Base-by-base conservation (phyloP, 2,888 invertebrate species). In the Erebia ligea region DNA sequence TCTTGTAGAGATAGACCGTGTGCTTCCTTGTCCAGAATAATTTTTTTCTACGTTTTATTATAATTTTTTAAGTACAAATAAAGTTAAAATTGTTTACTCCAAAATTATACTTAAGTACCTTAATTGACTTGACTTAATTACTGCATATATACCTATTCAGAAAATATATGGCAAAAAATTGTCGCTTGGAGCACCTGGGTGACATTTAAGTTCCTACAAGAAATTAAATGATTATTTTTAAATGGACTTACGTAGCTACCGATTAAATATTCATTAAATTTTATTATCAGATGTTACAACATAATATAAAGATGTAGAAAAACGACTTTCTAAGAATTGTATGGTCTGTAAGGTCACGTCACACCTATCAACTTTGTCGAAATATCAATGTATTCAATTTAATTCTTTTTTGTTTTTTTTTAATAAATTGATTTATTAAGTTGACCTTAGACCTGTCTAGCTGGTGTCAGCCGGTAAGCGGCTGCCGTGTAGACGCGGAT, bases 341-440 rank as follows among this genome's bases (percentile, higher is more conserved):
- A 4, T 19, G 42, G 17, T 21, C 11, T n/a, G 10, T 5, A 61
- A 61, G 62, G 48, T 40, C 21, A 62, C 48, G 62, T 48, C 62
- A 62, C n/a, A 17, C 6, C 19, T 54, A 54, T 59, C 15, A 1
- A 62, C 45, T 62, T 62, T 45, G 6, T 34, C 11, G 17, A 62
- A 62, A 62, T 62, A 62, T 62, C 62, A 62, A 62, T 62, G 62
- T 62, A 62, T 62, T 48, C 62, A 62, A 15, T 48, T 21, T 61
- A 19, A 19, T 1, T 21, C 8, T 21, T 61, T 10, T 62, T 21
- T n/a, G n/a, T 19, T 62, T 21, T 48, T 48, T 45, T 13, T 9
- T 4, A 40, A 62, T 48, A 61, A 42, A 42, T 61, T 61, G 25
- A 62, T 45, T 45, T 62, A 45, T 2, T 21, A 2, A 42, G 6